phyloP scores from a whole-genome alignment of 2,113 vertebrate species.

The Carassius auratus region DNA sequence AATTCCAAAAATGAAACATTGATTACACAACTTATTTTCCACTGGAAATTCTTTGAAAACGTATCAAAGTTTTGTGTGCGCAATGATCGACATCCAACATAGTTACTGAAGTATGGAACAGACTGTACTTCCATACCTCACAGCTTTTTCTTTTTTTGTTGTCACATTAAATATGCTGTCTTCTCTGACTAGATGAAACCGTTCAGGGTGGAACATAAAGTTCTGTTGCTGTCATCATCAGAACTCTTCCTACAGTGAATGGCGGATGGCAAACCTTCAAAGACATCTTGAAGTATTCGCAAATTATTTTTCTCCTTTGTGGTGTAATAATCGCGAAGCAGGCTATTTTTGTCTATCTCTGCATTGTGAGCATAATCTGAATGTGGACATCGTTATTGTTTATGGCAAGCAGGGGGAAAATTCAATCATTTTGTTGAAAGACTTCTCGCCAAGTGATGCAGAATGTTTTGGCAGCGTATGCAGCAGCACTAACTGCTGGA shows the following conservation, averaged over 20 bases:
- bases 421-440: slow-evolving; percentile 48
- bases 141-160: neutral
- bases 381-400: slow-evolving; percentile 30
- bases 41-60: neutral
- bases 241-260: neutral
- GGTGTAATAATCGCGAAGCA: neutral
- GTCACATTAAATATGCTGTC: neutral
- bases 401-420: slow-evolving; percentile 43
- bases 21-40: neutral
- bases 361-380: slow-evolving; percentile 15
- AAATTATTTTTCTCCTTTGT: slow-evolving; percentile 4
- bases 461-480: slow-evolving; percentile 30
- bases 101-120: neutral
- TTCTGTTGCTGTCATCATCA: neutral
- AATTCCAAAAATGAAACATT: neutral
- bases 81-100: neutral
- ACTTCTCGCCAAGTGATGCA: slow-evolving; percentile 58
- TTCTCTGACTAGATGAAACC: neutral
- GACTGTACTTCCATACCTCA: neutral
- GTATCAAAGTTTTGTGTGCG: neutral
- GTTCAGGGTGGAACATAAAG: neutral
- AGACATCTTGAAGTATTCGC: neutral
- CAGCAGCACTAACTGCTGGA: neutral
- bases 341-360: neutral
- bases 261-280: neutral